A percentile compares a stretch with the other conserved stretches of the same genome.
These are phyloP conservation scores for Mormyrus hasselquistii DNA, from an alignment of 2,797 vertebrate genomes.

Conservation along the genomic window DNA sequence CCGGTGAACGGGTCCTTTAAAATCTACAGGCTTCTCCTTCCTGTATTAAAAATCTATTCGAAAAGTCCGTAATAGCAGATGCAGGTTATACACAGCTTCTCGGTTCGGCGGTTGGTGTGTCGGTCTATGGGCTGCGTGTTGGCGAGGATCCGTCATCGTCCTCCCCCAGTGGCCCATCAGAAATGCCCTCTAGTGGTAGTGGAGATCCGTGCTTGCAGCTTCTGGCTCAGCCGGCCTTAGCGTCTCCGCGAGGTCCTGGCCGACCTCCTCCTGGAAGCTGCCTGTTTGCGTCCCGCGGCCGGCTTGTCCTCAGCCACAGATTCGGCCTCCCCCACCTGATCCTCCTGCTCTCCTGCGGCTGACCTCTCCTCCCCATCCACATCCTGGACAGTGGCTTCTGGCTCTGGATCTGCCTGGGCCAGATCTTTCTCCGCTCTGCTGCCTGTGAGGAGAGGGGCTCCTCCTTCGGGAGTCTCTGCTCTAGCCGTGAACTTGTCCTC, in stretches of 20 bases:
- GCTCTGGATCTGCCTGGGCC: neutral
- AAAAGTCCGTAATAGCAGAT: neutral
- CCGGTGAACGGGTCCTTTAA: neutral
- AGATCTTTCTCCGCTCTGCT: neutral
- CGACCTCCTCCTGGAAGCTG: constrained; percentile 7
- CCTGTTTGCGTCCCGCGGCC: neutral
- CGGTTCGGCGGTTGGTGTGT: constrained; percentile 1
- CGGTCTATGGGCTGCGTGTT: neutral
- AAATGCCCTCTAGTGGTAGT: constrained; percentile 14
- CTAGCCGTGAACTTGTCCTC: neutral
- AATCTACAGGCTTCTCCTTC: neutral
- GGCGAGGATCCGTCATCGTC: neutral
- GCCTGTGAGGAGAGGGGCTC: neutral
- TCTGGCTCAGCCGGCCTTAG: neutral
- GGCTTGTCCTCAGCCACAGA: neutral
- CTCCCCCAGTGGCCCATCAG: neutral
- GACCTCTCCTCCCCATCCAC: neutral
- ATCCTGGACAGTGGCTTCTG: neutral
- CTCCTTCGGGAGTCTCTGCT: neutral
- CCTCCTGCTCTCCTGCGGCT: neutral
- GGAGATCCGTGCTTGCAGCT: neutral
- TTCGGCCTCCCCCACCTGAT: neutral
- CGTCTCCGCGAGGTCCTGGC: constrained; percentile 14
- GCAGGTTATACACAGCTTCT: neutral
- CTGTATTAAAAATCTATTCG: neutral